Percentiles rank a stretch among this genome's conserved stretches.
Conservation (phyloP, 2,888 invertebrate species). For the Melanotus villosus region DNA sequence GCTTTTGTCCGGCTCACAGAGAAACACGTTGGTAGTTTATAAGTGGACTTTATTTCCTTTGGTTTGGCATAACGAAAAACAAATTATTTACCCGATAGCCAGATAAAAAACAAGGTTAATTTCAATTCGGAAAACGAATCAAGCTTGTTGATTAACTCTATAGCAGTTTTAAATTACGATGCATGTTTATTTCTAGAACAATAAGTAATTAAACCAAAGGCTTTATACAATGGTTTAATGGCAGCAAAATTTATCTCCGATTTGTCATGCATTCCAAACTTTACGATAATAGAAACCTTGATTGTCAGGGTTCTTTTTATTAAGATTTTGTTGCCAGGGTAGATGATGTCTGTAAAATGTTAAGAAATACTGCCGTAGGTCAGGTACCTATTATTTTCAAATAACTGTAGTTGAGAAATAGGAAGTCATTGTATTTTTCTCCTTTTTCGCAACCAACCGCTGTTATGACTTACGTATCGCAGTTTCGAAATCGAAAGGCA, state of each 20-base stretch:
- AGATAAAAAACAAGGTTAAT: slow-evolving; percentile 32
- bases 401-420: slow-evolving; percentile 14
- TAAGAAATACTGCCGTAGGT: slow-evolving; percentile 29
- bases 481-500: background rate
- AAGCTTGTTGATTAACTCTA: slow-evolving; percentile 39
- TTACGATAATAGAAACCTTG: slow-evolving; percentile 29
- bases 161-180: slow-evolving; percentile 31
- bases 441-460: slow-evolving; percentile 12
- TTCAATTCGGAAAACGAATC: slow-evolving; percentile 34
- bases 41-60: background rate
- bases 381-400: slow-evolving; percentile 24
- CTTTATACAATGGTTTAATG: slow-evolving; percentile 40
- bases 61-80: background rate
- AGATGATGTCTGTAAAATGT: slow-evolving; percentile 20
- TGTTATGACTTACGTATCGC: background rate
- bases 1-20: no score
- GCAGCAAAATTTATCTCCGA: slow-evolving; percentile 30
- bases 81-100: no score
- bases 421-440: slow-evolving; percentile 20
- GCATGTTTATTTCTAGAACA: slow-evolving; percentile 40
- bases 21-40: no score
- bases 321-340: slow-evolving; percentile 31
- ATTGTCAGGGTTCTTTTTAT: slow-evolving; percentile 11
- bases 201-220: slow-evolving; percentile 39
- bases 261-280: slow-evolving; percentile 40